Evolutionary conservation across 2,888 invertebrate species (phyloP).

Genomic region (Aphodius sticticus): DNA sequence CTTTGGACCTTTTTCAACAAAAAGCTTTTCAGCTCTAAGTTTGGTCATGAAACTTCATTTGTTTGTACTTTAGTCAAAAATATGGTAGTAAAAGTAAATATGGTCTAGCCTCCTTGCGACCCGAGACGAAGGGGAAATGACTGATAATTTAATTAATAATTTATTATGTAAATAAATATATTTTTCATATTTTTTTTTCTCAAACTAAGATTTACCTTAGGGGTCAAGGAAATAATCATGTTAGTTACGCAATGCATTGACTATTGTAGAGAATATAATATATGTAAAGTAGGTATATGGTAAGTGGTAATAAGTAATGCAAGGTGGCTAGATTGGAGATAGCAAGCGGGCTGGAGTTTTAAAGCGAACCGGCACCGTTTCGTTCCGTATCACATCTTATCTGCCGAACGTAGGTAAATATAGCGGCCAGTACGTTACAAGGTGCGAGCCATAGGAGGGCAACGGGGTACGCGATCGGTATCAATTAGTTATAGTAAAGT

Average conservation of each 20-base stretch:
- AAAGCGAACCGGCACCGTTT: conserved; percentile 4
- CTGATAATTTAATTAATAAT: too few relatives aligned
- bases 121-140: too few relatives aligned
- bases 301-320: conserved; percentile 21
- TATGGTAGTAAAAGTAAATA: too few relatives aligned
- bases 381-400: conserved; percentile 16
- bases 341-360: neutral
- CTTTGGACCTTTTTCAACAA: too few relatives aligned
- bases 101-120: too few relatives aligned
- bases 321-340: conserved; percentile 23
- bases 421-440: conserved; percentile 9
- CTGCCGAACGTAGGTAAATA: conserved; percentile 19
- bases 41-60: too few relatives aligned
- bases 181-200: neutral
- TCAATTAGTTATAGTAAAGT: conserved; percentile 39
- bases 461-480: conserved; percentile 35
- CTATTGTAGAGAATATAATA: neutral
- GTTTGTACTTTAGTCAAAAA: too few relatives aligned
- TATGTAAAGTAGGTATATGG: neutral
- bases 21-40: too few relatives aligned
- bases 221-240: neutral
- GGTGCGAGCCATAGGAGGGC: conserved; percentile 28
- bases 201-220: neutral
- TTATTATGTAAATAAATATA: neutral
- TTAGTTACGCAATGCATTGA: neutral